These are phyloP conservation scores for Neomonachus schauinslandi DNA, from an alignment of 2,113 vertebrate genomes.

Conservation along the genomic window DNA sequence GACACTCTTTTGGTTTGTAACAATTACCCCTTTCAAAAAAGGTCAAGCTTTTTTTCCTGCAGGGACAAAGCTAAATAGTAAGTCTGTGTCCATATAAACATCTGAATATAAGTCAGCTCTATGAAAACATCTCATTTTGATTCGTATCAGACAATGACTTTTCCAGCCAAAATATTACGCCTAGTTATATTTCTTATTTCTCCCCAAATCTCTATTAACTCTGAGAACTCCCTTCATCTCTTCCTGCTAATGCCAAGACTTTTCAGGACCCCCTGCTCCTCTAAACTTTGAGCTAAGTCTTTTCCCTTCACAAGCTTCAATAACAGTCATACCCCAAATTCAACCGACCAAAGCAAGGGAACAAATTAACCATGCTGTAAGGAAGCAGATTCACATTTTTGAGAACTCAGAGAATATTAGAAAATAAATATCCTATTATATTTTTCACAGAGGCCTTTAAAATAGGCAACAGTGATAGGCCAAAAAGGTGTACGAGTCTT, in stretches of 20 bases:
- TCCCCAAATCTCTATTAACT: background rate
- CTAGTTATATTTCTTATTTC: background rate
- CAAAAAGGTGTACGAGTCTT: background rate
- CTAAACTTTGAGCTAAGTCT: background rate
- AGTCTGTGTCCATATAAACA: background rate
- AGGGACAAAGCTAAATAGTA: constrained; percentile 20
- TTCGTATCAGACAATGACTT: background rate
- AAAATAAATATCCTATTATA: background rate
- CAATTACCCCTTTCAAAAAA: background rate
- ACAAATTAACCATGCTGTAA: background rate
- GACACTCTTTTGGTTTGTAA: background rate
- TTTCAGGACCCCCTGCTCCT: background rate
- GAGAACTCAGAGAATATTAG: background rate
- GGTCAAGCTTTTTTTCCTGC: background rate
- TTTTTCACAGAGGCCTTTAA: constrained; percentile 59
- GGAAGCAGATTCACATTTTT: background rate
- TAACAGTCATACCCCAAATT: background rate
- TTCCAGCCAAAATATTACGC: background rate
- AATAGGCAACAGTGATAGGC: constrained; percentile 65
- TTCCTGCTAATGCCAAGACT: background rate
- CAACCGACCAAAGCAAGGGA: background rate
- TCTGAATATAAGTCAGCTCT: background rate
- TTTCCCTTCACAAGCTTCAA: background rate
- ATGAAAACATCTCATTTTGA: background rate
- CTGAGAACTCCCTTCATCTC: background rate